Percentiles rank a stretch among this genome's conserved stretches.
Conservation (phyloP, 2,888 invertebrate genomes). For the Tipula helvola region DNA sequence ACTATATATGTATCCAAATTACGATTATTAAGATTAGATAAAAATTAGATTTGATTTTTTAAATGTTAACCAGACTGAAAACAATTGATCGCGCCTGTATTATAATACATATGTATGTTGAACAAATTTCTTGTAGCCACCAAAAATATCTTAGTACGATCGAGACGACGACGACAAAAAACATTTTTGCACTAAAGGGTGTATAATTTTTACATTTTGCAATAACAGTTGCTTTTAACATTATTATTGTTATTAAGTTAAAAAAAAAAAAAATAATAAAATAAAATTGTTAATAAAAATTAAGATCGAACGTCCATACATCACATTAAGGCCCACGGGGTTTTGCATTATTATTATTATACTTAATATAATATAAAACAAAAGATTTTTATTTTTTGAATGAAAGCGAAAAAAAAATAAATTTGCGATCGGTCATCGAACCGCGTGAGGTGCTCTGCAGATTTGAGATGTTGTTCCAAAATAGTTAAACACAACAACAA, state of each 20-base stretch:
- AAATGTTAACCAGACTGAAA: background rate
- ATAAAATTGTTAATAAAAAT: conserved; percentile 16
- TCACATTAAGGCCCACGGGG: conserved; percentile 20
- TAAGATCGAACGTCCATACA: conserved; percentile 22
- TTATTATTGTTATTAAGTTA: conserved; percentile 11
- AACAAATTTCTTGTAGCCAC: background rate
- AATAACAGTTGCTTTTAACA: conserved; percentile 24
- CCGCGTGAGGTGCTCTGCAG: background rate
- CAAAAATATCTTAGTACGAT: background rate
- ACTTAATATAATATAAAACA: background rate
- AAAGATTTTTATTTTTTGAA: background rate
- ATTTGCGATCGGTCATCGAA: background rate
- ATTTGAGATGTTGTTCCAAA: background rate
- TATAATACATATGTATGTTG: background rate
- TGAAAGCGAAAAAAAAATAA: background rate
- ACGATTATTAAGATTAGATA: background rate
- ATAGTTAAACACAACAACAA: background rate
- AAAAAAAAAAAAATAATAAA: background rate
- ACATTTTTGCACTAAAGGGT: conserved; percentile 17
- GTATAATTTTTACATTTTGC: conserved; percentile 21
- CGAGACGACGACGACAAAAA: background rate
- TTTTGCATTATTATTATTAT: background rate
- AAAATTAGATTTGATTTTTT: background rate
- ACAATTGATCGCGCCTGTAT: background rate
- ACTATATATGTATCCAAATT: background rate